Conservation (phyloP, 2,888 invertebrate genomes). For the Linyphia triangularis region DNA sequence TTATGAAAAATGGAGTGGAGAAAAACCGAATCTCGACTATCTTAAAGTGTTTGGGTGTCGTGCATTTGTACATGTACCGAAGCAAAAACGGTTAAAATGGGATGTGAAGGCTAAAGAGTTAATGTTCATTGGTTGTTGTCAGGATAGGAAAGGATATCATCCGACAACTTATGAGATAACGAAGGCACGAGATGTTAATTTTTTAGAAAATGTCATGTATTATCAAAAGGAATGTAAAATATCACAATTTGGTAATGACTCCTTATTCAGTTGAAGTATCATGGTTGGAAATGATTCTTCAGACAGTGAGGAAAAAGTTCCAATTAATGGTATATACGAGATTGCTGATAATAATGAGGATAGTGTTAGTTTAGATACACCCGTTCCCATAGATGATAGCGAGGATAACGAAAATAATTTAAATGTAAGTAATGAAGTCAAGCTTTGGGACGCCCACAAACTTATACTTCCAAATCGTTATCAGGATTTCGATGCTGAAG, state of each 20-base stretch:
- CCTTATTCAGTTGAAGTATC: conserved; percentile 13
- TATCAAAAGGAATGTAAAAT: neutral
- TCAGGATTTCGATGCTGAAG: neutral
- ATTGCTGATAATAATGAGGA: neutral
- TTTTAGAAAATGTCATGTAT: conserved; percentile 31
- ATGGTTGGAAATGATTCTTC: neutral
- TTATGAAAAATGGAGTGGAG: conserved; percentile 62
- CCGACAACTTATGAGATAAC: neutral
- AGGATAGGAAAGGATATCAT: conserved; percentile 32
- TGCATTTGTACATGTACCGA: conserved; percentile 19
- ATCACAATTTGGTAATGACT: neutral
- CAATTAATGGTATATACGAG: neutral
- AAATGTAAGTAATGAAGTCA: neutral
- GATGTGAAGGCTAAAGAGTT: conserved; percentile 1
- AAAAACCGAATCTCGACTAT: conserved; percentile 57
- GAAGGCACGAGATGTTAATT: conserved; percentile 11
- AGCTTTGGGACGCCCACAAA: neutral
- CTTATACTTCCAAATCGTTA: neutral
- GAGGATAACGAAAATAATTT: neutral
- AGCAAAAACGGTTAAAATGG: conserved; percentile 21
- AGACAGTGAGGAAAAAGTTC: neutral
- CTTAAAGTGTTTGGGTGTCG: conserved; percentile 48
- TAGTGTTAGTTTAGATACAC: neutral
- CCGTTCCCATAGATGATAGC: neutral
- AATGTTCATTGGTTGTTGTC: conserved; percentile 28